Evolutionary conservation across 2,113 vertebrate species (phyloP).

Genomic region (Phylloscopus whistleri): DNA sequence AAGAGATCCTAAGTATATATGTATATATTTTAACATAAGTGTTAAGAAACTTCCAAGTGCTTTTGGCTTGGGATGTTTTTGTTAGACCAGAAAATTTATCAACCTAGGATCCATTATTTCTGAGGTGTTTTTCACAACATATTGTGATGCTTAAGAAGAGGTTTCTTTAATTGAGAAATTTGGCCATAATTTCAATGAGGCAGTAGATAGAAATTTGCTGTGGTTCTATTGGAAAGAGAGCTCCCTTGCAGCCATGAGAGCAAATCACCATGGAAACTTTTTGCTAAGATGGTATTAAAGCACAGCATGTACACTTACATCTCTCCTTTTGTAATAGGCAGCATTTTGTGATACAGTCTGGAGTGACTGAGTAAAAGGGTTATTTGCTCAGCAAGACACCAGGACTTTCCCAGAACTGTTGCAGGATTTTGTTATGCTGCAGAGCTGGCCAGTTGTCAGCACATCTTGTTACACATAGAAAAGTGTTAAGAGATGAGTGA

Average conservation of each 20-base stretch:
- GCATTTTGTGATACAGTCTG: not conserved
- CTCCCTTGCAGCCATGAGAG: not conserved
- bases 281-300: not conserved
- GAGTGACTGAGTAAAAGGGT: not conserved
- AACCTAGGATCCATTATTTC: not conserved
- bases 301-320: not conserved
- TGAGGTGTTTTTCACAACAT: not conserved
- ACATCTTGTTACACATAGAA: not conserved
- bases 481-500: not conserved
- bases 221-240: not conserved
- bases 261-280: conserved; percentile 31
- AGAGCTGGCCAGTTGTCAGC: not conserved
- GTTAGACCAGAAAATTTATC: not conserved
- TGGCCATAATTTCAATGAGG: not conserved
- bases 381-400: not conserved
- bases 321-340: not conserved
- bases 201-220: fast-evolving
- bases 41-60: not conserved
- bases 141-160: not conserved
- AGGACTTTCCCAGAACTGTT: not conserved
- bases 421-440: not conserved
- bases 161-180: not conserved
- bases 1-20: not conserved
- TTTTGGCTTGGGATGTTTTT: not conserved
- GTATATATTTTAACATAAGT: not conserved